phyloP scores from a whole-genome alignment of 2,113 vertebrate genomes.

The Hippoglossus stenolepis region DNA sequence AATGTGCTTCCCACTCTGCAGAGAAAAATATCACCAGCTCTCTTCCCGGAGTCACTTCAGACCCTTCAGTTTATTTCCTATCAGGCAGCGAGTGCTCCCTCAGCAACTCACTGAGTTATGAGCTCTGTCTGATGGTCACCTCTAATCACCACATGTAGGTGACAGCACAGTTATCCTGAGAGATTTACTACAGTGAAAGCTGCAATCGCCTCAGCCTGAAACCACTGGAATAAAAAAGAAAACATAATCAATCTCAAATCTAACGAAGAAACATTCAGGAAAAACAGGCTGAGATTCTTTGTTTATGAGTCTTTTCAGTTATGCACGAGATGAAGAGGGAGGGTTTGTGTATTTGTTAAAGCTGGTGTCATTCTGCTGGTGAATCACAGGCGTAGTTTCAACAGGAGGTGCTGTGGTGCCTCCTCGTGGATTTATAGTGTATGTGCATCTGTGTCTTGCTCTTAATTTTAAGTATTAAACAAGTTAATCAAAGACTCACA shows the following conservation, averaged over 20 bases:
- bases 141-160: slow-evolving; percentile 29
- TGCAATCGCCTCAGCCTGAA: slow-evolving; percentile 2
- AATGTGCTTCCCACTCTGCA: not conserved
- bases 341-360: not conserved
- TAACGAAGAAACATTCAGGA: not conserved
- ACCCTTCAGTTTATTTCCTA: not conserved
- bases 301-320: slow-evolving; percentile 3
- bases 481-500: too few relatives aligned
- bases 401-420: slow-evolving; percentile 22
- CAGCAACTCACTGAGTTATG: slow-evolving; percentile 16
- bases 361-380: too few relatives aligned
- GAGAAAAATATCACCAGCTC: not conserved
- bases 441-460: slow-evolving; percentile 2
- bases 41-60: not conserved
- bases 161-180: slow-evolving; percentile 28
- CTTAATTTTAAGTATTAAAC: not conserved
- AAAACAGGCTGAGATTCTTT: not conserved
- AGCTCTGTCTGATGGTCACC: slow-evolving; percentile 28
- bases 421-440: slow-evolving; percentile 42
- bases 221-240: not conserved
- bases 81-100: slow-evolving; percentile 7
- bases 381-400: not conserved
- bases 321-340: not conserved
- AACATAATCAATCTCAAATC: not conserved
- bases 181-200: slow-evolving; percentile 38